phyloP scores from a whole-genome alignment of 1,140 invertebrate genomes.

The Lycorma delicatula region DNA sequence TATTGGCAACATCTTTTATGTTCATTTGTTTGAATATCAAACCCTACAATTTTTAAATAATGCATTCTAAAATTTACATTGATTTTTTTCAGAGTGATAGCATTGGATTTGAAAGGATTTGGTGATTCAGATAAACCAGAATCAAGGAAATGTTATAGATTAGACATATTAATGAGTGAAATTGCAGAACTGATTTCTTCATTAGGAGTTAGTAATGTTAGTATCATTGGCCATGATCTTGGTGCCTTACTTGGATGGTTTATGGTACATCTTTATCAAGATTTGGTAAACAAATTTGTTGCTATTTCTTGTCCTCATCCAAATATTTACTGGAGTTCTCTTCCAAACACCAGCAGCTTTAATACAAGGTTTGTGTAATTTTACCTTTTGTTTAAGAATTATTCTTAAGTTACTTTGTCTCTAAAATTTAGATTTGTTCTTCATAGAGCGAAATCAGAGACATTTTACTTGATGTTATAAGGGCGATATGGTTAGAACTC shows the following conservation, averaged over 20 bases:
- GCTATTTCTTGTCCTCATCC: conserved; percentile 69
- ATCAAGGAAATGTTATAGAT: conserved; percentile 49
- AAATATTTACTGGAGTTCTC: conserved; percentile 51
- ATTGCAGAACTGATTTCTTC: conserved; percentile 56
- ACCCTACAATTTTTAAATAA: too few species aligned
- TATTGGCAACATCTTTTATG: too few species aligned
- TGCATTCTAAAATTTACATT: too few species aligned
- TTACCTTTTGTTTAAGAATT: too few species aligned
- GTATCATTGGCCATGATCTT: conserved; percentile 70
- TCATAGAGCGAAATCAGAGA: not conserved
- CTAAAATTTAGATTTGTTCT: too few species aligned
- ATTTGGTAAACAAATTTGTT: conserved; percentile 62
- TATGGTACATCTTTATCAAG: conserved; percentile 52
- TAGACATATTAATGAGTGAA: conserved; percentile 55
- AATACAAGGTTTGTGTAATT: conserved; percentile 43
- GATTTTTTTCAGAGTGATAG: conserved; percentile 56
- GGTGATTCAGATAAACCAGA: conserved; percentile 73
- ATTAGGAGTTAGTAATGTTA: conserved; percentile 48
- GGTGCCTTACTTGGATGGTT: conserved; percentile 68
- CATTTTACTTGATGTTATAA: not conserved
- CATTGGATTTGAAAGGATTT: conserved; percentile 72
- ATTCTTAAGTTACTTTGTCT: too few species aligned
- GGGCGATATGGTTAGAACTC: not conserved
- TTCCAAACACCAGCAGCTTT: conserved; percentile 43
- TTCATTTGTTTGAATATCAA: too few species aligned